Evolutionary conservation across 2,797 vertebrate genomes (phyloP), one percentile per base, ranked within the genome.

Genomic region (Streptopelia turtur): DNA sequence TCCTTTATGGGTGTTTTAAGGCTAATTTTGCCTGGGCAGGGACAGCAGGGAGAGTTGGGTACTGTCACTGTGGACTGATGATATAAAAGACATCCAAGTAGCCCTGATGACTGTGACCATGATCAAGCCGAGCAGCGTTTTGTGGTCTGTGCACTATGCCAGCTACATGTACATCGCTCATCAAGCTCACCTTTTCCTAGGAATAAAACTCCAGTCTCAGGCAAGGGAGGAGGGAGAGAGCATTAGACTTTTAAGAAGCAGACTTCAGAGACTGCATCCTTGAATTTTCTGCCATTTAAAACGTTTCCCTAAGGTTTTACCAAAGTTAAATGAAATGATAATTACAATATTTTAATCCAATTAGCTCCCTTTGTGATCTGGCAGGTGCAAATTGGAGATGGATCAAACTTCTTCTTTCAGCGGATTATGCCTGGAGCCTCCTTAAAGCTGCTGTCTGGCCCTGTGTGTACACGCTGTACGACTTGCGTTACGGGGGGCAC

Each of bases 291-390:
- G 90, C 91, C 89, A 94, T 94, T 96, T 95, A 95, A 85, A 89
- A 93, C 35, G 45, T 94, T 95, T 96, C 95, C 94, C 94, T 59
- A 85, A 95, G 95, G 95, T 95, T 95, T 97, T 96, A 50, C 85
- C 16, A 1, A 71, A 90, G 39, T 23, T 90, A 97, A 96, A 94
- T 96, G 88, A 96, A 94, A 96, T 93, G 21, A 85, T 94, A 96
- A 96, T 97, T 96, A 92, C 81, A 92, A 89, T 96, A 87, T 96
- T 96, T 97, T 96, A 97, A 97, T 95, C 95, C 95, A 96, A 94
- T 97, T 97, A 96, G 90, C 90, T 96, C 78, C 57, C 83, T 96
- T 94, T 90, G 60, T 92, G 95, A 96, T 94, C 86, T 95, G 91
- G 94, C 95, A 97, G 95, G 96, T 97, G 96, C 91, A 96, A 95